phyloP scores from a whole-genome alignment of 2,888 invertebrate genomes.

The Diplazon laetatorius region DNA sequence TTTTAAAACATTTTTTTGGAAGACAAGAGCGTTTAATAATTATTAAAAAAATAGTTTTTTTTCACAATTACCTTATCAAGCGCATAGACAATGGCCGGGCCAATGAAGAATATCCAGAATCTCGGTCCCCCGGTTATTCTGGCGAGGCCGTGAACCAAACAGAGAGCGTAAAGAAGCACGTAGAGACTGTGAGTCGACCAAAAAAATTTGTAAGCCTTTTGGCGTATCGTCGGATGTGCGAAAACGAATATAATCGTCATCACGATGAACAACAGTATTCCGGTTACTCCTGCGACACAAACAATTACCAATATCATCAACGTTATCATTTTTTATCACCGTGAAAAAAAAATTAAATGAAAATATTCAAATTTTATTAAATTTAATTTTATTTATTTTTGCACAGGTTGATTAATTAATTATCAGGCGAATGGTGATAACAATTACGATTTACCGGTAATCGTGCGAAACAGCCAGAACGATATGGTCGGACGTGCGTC shows the following conservation, averaged over 20 bases:
- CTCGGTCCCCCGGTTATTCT: conserved; percentile 94
- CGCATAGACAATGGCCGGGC: conserved; percentile 94
- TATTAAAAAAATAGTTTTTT: background rate
- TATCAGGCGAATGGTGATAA: too few species aligned
- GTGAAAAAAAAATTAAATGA: conserved; percentile 36
- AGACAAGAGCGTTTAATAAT: background rate
- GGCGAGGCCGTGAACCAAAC: conserved; percentile 95
- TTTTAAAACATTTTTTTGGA: too few species aligned
- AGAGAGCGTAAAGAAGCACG: conserved; percentile 92
- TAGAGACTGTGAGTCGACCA: conserved; percentile 97
- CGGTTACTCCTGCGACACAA: conserved; percentile 88
- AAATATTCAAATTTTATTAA: background rate
- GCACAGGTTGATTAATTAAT: too few species aligned
- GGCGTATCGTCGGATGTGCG: conserved; percentile 95
- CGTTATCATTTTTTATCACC: too few species aligned
- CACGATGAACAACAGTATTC: conserved; percentile 93
- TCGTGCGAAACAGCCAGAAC: conserved; percentile 97
- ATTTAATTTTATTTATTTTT: background rate
- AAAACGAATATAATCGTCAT: conserved; percentile 99
- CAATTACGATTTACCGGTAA: conserved; percentile 88
- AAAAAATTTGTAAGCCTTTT: conserved; percentile 97
- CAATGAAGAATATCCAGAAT: conserved; percentile 97
- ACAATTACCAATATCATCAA: too few species aligned
- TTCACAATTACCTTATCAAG: conserved; percentile 89
- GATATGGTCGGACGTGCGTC: conserved; percentile 97